Evolutionary conservation across 2,888 invertebrate genomes (phyloP).

Genomic region (Eristalis intricaria): DNA sequence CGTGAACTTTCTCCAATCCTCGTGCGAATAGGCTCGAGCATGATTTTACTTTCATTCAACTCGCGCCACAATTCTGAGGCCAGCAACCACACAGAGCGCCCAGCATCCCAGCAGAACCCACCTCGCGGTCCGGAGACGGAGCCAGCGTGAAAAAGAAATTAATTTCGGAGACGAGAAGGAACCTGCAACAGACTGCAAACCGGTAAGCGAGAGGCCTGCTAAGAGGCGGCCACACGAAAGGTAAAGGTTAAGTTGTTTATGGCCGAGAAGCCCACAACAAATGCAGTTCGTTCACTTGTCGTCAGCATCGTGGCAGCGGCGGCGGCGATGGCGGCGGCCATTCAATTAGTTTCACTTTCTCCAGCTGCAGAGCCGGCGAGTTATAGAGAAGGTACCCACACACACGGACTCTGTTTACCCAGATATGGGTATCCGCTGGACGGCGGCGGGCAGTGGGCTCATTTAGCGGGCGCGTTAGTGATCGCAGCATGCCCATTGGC

Average conservation of each 20-base stretch:
- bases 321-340: constrained; percentile 36
- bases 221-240: constrained; percentile 63
- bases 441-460: not conserved
- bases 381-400: constrained; percentile 37
- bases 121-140: not conserved
- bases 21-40: constrained; percentile 53
- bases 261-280: constrained; percentile 59
- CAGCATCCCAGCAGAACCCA: constrained; percentile 20
- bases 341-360: constrained; percentile 71
- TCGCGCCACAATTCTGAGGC: not conserved
- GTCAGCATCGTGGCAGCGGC: constrained; percentile 31
- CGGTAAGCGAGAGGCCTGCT: constrained; percentile 49
- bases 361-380: constrained; percentile 25
- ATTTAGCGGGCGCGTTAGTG: constrained; percentile 7
- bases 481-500: constrained; percentile 20
- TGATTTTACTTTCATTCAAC: constrained; percentile 62
- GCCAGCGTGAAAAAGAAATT: constrained; percentile 44
- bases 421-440: not conserved
- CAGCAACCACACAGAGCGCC: constrained; percentile 4
- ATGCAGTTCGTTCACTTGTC: constrained; percentile 72
- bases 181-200: constrained; percentile 11
- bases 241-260: constrained; percentile 71
- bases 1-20: constrained; percentile 64
- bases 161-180: constrained; percentile 15
- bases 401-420: constrained; percentile 51